Conservation (phyloP, 2,888 invertebrate genomes). For the Calliphora vomitoria region DNA sequence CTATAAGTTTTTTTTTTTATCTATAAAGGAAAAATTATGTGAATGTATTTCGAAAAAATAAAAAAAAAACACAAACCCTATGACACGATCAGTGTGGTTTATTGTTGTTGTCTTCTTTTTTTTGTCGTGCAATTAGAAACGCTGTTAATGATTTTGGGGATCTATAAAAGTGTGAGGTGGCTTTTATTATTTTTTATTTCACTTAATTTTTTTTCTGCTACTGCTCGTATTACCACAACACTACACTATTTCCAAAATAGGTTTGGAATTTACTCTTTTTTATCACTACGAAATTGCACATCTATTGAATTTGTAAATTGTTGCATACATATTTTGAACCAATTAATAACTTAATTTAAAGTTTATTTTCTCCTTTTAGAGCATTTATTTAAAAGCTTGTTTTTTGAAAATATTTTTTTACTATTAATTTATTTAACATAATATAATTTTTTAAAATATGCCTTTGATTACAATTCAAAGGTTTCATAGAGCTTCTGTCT, state of each 20-base stretch:
- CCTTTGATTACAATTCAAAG: too few species aligned
- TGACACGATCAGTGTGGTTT: constrained; percentile 57
- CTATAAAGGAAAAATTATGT: constrained; percentile 40
- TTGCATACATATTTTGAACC: too few species aligned
- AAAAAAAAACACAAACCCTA: constrained; percentile 43
- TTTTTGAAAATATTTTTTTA: too few species aligned
- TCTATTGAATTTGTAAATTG: too few species aligned
- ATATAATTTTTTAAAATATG: too few species aligned
- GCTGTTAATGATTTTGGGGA: constrained; percentile 32
- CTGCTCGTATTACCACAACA: not conserved
- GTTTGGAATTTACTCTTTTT: not conserved
- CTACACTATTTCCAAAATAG: constrained; percentile 10
- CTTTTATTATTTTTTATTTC: constrained; percentile 37
- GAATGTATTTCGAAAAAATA: constrained; percentile 18
- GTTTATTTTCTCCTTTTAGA: too few species aligned
- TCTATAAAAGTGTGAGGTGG: constrained; percentile 24
- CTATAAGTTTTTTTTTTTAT: not conserved
- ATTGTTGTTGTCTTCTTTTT: constrained; percentile 19
- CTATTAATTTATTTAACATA: too few species aligned
- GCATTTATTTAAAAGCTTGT: too few species aligned
- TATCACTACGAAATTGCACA: too few species aligned
- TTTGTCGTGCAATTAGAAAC: constrained; percentile 41
- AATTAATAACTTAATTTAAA: too few species aligned
- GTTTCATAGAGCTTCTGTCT: too few species aligned
- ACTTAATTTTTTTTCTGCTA: constrained; percentile 3